These are phyloP conservation scores for Drosophila austrosaltans DNA, from an alignment of 2,888 invertebrate species.

Conservation along the genomic window DNA sequence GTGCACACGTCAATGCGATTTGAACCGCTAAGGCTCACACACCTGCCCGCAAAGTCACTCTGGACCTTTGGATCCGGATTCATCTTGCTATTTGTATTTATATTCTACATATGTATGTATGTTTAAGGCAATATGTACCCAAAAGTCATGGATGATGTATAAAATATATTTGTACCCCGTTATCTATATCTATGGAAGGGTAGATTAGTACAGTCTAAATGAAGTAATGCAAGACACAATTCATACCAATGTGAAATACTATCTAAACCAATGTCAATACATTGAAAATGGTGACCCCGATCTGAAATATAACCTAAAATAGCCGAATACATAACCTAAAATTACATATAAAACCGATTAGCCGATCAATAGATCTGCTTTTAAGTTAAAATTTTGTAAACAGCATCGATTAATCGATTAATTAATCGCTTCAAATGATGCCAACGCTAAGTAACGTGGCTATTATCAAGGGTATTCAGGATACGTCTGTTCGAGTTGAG, in stretches of 20 bases:
- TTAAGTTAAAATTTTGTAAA: neutral
- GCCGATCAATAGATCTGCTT: neutral
- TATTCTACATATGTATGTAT: constrained; percentile 26
- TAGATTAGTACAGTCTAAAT: neutral
- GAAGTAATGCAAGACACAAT: too few species aligned
- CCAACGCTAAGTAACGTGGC: neutral
- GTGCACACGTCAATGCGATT: constrained; percentile 71
- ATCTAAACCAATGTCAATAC: too few species aligned
- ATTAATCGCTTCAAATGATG: neutral
- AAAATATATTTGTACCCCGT: neutral
- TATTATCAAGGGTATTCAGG: neutral
- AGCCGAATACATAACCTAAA: too few species aligned
- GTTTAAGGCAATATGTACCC: constrained; percentile 8
- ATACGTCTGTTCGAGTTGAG: neutral
- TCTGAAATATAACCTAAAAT: too few species aligned
- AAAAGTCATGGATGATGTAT: neutral
- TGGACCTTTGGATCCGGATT: neutral
- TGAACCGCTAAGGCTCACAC: constrained; percentile 69
- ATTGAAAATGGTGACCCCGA: too few species aligned
- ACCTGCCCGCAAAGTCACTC: constrained; percentile 44
- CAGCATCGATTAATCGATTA: neutral
- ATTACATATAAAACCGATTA: neutral
- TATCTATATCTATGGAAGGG: neutral
- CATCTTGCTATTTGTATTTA: neutral
- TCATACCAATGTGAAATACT: too few species aligned